Percentiles rank a stretch among this genome's conserved stretches.
These are phyloP conservation scores for Nebria brevicollis DNA, from an alignment of 2,888 invertebrate genomes.

Conservation along the genomic window DNA sequence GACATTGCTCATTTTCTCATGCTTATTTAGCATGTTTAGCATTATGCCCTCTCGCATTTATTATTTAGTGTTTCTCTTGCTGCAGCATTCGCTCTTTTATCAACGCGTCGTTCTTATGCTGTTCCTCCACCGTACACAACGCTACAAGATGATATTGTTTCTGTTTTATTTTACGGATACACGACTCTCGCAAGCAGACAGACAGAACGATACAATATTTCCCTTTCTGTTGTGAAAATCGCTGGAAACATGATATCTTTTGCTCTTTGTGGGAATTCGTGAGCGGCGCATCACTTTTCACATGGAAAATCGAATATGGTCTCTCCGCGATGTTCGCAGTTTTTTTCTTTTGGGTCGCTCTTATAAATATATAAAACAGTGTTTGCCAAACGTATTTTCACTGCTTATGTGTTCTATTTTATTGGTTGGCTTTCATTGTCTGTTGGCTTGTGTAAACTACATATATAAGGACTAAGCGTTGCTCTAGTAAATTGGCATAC, in stretches of 20 bases:
- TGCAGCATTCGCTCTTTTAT: not conserved
- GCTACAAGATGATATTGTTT: not conserved
- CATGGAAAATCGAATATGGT: not conserved
- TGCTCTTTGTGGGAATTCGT: not conserved
- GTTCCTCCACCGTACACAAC: not conserved
- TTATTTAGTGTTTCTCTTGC: not conserved
- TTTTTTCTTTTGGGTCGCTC: not conserved
- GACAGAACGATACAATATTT: not conserved
- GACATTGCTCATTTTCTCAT: not conserved
- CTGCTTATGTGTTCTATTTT: no score
- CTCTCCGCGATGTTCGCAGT: no score
- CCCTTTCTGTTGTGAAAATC: not conserved
- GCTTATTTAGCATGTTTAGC: not conserved
- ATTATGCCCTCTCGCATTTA: not conserved
- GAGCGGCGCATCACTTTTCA: not conserved
- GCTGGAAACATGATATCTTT: not conserved
- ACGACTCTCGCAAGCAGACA: not conserved
- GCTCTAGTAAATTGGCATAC: no score
- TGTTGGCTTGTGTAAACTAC: no score
- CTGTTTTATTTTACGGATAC: not conserved
- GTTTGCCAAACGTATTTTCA: no score
- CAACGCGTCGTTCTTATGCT: not conserved
- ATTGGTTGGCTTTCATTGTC: no score
- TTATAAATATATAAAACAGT: no score
- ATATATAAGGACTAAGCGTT: no score